Evolutionary conservation across 2,113 vertebrate species (phyloP).

Genomic region (Columba janthina): DNA sequence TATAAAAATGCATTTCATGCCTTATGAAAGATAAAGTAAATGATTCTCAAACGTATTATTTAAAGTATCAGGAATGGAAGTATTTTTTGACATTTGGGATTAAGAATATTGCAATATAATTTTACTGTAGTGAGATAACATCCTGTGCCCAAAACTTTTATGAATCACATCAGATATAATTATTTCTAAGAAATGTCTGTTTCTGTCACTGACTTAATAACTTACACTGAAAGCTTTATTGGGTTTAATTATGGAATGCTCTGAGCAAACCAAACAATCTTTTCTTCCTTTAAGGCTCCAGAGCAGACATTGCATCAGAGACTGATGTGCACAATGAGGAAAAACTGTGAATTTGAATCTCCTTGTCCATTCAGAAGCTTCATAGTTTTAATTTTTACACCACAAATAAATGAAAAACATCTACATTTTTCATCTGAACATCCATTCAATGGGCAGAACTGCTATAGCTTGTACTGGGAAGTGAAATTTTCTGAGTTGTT

Average conservation of each 20-base stretch:
- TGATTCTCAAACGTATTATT: not conserved
- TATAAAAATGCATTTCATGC: not conserved
- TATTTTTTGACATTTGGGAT: not conserved
- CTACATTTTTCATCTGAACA: not conserved
- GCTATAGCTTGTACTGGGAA: not conserved
- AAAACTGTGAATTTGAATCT: not conserved
- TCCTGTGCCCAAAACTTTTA: not conserved
- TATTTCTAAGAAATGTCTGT: not conserved
- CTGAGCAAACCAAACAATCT: not conserved
- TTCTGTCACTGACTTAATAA: constrained; percentile 1
- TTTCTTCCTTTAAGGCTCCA: not conserved
- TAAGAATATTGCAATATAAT: not conserved
- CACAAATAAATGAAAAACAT: not conserved
- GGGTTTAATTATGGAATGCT: constrained; percentile 11
- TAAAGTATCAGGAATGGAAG: not conserved
- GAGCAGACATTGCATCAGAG: not conserved
- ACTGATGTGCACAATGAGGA: not conserved
- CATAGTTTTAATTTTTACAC: not conserved
- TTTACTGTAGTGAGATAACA: not conserved
- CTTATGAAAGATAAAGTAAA: not conserved
- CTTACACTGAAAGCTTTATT: constrained; percentile 20
- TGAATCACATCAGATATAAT: not conserved
- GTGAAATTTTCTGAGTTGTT: not conserved
- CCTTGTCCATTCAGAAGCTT: not conserved
- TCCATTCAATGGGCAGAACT: not conserved